Base-by-base conservation (phyloP, 2,797 vertebrate species). In the Salmo trutta region DNA sequence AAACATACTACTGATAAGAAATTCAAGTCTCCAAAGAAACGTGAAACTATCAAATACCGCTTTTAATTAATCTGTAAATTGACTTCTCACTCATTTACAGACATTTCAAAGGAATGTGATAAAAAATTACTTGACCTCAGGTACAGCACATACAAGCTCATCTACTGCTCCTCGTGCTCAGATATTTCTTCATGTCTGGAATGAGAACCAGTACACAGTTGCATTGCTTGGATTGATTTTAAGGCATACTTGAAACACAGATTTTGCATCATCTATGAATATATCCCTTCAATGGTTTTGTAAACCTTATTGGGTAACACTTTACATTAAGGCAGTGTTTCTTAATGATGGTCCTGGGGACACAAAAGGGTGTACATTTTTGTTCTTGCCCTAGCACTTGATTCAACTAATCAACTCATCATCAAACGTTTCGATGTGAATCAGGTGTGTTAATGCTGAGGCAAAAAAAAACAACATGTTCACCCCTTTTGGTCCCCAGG, bases 71-170 rank as follows among this genome's bases (percentile, higher is more conserved):
- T n/a, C 41, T 71, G 41, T 62, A 21, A n/a, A 21, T 62, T 6
- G 7, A n/a, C 19, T 62, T 59, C 8, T 33, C 59, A 15, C 29
- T 15, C 31, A 64, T 41, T 62, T 62, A 52, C 5, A 74, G 19
- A 52, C 80, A 84, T 75, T 76, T 65, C 33, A 19, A 76, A 70
- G 47, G 72, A 79, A 31, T 21, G 71, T n/a, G 68, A 68, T 79
- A 3, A n/a, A 81, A 82, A 82, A 77, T 91, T 83, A 88, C 89
- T 88, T 92, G 89, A 92, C 81, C 82, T 89, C 86, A 93, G 92
- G 93, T 93, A 93, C 91, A 91, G 86, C 84, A 88, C 62, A 81
- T 90, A 87, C 85, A 91, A 87, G 89, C 87, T 88, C 84, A 71
- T 73, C 85, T 90, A 87, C 3, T 8, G 14, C 3, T 14, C 64